These are phyloP conservation scores for Tachysurus vachellii DNA, from an alignment of 2,113 vertebrate species.

Conservation along the genomic window DNA sequence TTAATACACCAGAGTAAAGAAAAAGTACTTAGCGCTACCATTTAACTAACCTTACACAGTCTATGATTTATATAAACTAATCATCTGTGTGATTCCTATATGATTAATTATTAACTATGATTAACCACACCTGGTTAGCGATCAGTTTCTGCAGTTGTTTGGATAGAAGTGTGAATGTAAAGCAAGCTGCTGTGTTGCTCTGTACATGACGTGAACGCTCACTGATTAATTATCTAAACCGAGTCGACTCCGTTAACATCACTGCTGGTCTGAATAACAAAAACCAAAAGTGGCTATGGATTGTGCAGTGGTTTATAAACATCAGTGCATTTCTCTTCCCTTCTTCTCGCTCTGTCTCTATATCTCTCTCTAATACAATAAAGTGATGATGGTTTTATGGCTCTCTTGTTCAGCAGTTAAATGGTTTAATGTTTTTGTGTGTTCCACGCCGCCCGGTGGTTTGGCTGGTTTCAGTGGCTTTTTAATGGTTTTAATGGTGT, in stretches of 20 bases:
- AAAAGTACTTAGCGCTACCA: not conserved
- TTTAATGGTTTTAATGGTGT: conserved; percentile 59
- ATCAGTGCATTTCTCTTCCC: conserved; percentile 26
- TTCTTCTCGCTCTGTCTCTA: conserved; percentile 10
- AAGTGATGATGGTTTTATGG: conserved; percentile 58
- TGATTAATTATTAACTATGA: not conserved
- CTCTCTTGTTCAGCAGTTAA: conserved; percentile 56
- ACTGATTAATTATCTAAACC: not conserved
- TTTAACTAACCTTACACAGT: not conserved
- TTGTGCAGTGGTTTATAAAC: conserved; percentile 20
- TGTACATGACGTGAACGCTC: not conserved
- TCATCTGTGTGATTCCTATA: not conserved
- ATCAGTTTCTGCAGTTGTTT: not conserved
- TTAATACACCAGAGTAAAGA: not conserved
- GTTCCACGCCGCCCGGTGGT: conserved; percentile 50
- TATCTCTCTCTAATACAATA: conserved; percentile 49
- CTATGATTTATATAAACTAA: not conserved
- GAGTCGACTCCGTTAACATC: not conserved
- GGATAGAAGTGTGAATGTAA: not conserved
- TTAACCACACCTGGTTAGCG: not conserved
- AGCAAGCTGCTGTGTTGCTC: not conserved
- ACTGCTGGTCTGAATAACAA: conserved; percentile 6
- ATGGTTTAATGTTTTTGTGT: conserved; percentile 52
- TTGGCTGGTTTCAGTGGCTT: conserved; percentile 59
- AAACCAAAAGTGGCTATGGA: conserved; percentile 18